These are phyloP conservation scores for Eudasyphora cyanicolor DNA, from an alignment of 2,888 invertebrate species.

Conservation along the genomic window DNA sequence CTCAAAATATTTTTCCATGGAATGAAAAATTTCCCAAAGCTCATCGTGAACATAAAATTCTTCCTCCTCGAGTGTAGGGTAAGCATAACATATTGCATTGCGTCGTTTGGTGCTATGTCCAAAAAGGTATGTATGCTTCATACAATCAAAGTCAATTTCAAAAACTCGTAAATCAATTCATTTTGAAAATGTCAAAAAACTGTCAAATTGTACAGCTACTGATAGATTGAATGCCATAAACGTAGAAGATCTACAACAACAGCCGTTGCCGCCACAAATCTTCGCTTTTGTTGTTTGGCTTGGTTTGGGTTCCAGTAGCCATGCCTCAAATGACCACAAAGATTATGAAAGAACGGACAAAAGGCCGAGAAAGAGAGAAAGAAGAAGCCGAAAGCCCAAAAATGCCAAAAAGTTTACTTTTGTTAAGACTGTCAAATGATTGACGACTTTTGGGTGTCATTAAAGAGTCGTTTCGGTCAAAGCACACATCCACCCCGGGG, in stretches of 20 bases:
- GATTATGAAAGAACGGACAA: conserved; percentile 11
- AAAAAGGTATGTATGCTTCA: neutral
- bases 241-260: conserved; percentile 26
- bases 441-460: conserved; percentile 76
- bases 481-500: conserved; percentile 29
- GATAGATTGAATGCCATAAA: conserved; percentile 68
- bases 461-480: conserved; percentile 65
- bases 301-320: neutral
- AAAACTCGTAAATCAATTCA: conserved; percentile 76
- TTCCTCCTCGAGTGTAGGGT: neutral
- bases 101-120: neutral
- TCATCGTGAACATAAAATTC: too few species aligned
- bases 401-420: conserved; percentile 38
- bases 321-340: neutral
- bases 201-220: conserved; percentile 77
- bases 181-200: conserved; percentile 76
- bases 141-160: conserved; percentile 46
- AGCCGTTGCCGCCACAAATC: neutral
- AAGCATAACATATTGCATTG: neutral
- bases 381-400: conserved; percentile 30
- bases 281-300: neutral
- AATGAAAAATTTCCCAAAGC: too few species aligned
- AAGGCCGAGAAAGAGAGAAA: neutral
- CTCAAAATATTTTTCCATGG: too few species aligned
- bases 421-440: conserved; percentile 71